Evolutionary conservation across 1,140 invertebrate species (phyloP).

Genomic region (Monomorium pharaonis): DNA sequence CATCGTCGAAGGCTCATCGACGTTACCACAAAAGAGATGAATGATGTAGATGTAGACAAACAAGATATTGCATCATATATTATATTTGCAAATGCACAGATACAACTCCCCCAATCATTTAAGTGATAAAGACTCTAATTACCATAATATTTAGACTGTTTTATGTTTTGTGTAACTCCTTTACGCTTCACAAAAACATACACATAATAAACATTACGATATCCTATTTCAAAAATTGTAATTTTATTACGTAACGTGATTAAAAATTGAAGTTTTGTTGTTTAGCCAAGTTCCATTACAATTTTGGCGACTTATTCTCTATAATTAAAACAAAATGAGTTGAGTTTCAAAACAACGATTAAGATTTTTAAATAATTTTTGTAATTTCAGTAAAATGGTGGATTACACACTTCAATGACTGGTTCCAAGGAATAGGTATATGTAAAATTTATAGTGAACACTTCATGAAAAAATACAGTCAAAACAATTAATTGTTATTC

Average conservation of each 20-base stretch:
- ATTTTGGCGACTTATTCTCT: no score
- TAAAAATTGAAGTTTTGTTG: background rate
- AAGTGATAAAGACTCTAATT: background rate
- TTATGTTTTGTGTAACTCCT: background rate
- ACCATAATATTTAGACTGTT: background rate
- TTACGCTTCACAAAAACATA: no score
- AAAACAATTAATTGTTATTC: no score
- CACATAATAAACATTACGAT: background rate
- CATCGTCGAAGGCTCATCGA: slow-evolving; percentile 36
- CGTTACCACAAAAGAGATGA: slow-evolving; percentile 12
- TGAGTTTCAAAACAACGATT: no score
- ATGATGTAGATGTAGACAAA: background rate
- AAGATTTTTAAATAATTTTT: no score
- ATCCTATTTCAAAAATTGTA: background rate
- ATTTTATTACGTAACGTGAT: background rate
- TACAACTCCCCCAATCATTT: background rate
- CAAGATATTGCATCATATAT: background rate
- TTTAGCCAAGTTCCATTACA: no score
- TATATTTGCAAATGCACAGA: background rate
- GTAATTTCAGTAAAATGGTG: no score
- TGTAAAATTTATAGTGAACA: background rate
- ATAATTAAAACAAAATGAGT: no score
- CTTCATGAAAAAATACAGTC: background rate
- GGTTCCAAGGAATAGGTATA: background rate
- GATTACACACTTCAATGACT: background rate